phyloP scores from a whole-genome alignment of 2,888 invertebrate genomes.

The Ophion ellenae region DNA sequence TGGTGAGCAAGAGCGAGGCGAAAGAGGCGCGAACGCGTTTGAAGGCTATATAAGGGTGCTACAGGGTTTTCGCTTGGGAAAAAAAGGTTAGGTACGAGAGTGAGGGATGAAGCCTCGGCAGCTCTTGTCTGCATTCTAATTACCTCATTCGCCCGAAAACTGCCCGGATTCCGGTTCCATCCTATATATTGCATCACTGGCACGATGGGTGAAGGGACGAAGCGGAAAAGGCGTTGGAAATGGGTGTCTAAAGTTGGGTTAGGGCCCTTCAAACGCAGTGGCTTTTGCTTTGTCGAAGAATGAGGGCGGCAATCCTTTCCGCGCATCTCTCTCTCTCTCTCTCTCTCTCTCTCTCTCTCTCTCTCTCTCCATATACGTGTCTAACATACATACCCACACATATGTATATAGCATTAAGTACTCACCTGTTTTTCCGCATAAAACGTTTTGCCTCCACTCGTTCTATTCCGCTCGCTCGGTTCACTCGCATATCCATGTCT shows the following conservation, averaged over 20 bases:
- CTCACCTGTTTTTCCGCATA: neutral
- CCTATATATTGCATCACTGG: slow-evolving; percentile 45
- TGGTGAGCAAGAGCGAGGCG: slow-evolving; percentile 19
- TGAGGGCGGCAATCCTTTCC: slow-evolving; percentile 45
- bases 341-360: slow-evolving; percentile 2
- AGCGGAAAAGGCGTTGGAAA: neutral
- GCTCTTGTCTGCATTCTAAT: slow-evolving; percentile 82
- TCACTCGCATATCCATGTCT: slow-evolving; percentile 32
- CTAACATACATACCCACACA: neutral
- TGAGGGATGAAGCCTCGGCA: slow-evolving; percentile 41
- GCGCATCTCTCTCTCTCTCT: neutral
- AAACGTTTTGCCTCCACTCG: slow-evolving; percentile 11
- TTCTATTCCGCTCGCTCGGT: slow-evolving; percentile 23
- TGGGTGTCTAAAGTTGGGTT: slow-evolving; percentile 29
- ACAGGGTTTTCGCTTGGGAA: slow-evolving; percentile 12
- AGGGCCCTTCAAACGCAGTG: slow-evolving; percentile 33
- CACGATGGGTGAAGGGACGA: slow-evolving; percentile 48
- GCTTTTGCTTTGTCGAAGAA: slow-evolving; percentile 34
- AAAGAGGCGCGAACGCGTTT: slow-evolving; percentile 57
- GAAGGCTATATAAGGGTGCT: slow-evolving; percentile 43
- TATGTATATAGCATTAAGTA: neutral
- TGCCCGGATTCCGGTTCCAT: slow-evolving; percentile 77
- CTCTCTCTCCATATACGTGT: slow-evolving; percentile 6
- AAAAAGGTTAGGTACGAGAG: slow-evolving; percentile 17
- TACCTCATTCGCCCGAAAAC: slow-evolving; percentile 80